A percentile compares a stretch with the other conserved stretches of the same genome.
Conservation (phyloP, 2,113 vertebrate species). For the Forbesichthys agassizii region DNA sequence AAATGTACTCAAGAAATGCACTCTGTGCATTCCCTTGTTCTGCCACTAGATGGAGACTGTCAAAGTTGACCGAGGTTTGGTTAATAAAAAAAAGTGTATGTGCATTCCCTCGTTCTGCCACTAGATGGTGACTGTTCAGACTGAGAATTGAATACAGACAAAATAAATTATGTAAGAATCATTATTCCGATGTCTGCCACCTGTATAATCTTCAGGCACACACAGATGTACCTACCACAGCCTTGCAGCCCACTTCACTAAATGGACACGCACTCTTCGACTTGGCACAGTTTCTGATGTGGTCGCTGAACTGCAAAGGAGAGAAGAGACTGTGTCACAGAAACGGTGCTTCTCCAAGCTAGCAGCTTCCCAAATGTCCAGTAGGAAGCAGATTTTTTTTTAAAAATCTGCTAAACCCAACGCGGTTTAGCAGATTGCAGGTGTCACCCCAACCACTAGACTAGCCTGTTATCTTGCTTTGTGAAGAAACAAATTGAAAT, state of each 20-base stretch:
- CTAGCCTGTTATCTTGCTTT: no score
- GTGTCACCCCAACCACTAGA: background rate
- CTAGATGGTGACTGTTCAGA: background rate
- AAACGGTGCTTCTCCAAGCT: no score
- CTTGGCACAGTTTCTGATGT: constrained; percentile 79
- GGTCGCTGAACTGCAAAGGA: constrained; percentile 82
- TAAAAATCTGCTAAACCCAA: no score
- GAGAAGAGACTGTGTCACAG: background rate
- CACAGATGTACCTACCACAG: constrained; percentile 56
- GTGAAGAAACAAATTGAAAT: background rate
- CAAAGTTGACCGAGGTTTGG: no score
- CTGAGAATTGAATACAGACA: no score
- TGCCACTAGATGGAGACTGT: background rate
- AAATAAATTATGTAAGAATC: no score
- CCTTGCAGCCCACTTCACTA: constrained; percentile 79
- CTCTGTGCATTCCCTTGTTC: background rate
- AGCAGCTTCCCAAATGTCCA: no score
- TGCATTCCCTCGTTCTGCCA: background rate
- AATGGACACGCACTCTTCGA: constrained; percentile 84
- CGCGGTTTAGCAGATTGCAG: no score
- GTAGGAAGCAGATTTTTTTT: no score
- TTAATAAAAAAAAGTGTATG: background rate
- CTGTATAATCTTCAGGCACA: no score
- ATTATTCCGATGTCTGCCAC: no score
- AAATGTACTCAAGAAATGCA: background rate